Conservation (phyloP, 2,797 vertebrate species). For the Artibeus lituratus region DNA sequence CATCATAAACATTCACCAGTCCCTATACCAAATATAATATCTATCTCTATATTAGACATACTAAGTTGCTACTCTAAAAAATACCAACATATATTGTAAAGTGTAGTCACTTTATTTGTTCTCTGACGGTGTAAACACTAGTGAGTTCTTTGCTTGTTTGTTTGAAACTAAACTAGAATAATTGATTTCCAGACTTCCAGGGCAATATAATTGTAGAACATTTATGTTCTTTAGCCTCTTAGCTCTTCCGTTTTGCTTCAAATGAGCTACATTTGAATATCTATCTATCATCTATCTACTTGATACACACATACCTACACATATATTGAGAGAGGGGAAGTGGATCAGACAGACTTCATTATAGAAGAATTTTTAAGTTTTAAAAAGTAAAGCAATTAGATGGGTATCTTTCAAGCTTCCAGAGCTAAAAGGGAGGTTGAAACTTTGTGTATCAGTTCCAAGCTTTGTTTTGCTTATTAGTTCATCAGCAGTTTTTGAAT, state of each 20-base stretch:
- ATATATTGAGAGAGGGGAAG: neutral
- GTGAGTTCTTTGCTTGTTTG: neutral
- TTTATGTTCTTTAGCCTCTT: neutral
- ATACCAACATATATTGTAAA: neutral
- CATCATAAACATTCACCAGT: neutral
- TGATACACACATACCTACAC: neutral
- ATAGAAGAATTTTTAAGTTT: neutral
- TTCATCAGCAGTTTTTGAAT: neutral
- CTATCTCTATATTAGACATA: neutral
- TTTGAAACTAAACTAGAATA: neutral
- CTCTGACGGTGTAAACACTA: neutral
- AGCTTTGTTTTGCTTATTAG: neutral
- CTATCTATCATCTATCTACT: neutral
- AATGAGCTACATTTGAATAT: neutral
- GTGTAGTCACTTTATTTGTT: neutral
- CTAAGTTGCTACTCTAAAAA: neutral
- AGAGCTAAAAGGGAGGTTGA: neutral
- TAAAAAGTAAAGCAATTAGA: neutral
- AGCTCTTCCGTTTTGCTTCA: neutral
- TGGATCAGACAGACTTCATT: neutral
- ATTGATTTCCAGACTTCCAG: neutral
- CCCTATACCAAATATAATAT: neutral
- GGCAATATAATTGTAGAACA: neutral
- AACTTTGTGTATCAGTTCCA: neutral
- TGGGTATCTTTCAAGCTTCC: neutral